Base-by-base conservation (phyloP, 37 sponge, comb jelly and placozoan species). In the Crambe crambe region DNA sequence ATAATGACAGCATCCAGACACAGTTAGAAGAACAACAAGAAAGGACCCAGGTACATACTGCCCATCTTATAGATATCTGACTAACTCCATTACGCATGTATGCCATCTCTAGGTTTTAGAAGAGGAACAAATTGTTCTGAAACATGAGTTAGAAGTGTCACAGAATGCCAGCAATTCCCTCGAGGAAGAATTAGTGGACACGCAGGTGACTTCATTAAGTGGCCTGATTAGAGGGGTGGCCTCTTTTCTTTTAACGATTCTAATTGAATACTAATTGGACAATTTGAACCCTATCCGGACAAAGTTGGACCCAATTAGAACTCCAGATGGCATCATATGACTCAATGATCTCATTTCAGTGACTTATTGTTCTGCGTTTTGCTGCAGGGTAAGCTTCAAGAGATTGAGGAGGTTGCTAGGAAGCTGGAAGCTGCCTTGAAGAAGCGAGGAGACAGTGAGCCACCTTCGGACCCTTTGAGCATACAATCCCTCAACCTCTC, bases 141-240 rank as follows among this genome's bases (percentile, higher is more conserved):
- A 58, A 35, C 75, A 76, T 5, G 85, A 85, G 63, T 62, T 85
- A 47, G 85, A 85, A 47, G 85, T 77, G 37, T 32, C 42, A 6
- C 78, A 85, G 54, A 57, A 36, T 18, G 37, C 60, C 17, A 30
- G 32, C 31, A 42, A 58, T 18, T 60, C 85, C 32, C 39, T 73
- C 5, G 85, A 85, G 56, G 78, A 85, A 21, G 78, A 85, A 2
- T 72, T 85, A 0, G 32, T 59, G 77, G 85, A 85, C 17, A 77
- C 78, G 15, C 78, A 85, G 71, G 85, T 77, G 58, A 17, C 1
- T 8, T 3, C 44, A 8, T 29, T 41, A 9, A 35, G 39, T 35
- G 39, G 22, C 35, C 27, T 22, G 3, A 68, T 68, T 36, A 9
- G 29, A 10, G 18, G 10, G 9, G 29, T 34, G 8, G 29, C 54